Evolutionary conservation across 1,140 invertebrate genomes (phyloP).

Genomic region (Pomacea maculata): DNA sequence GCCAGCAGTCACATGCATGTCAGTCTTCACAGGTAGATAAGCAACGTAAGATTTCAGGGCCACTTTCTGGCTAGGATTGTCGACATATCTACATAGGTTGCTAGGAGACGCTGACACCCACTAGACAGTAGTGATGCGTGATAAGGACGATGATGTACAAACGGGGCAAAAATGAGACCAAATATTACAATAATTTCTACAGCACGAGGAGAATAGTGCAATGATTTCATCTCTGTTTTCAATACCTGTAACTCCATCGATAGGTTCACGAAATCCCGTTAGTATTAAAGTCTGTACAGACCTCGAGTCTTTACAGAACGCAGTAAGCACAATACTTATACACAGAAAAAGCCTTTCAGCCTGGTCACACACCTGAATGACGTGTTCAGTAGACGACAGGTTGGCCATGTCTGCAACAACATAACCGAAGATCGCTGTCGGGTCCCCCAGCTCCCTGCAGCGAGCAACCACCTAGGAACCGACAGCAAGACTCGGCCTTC

Average conservation of each 20-base stretch:
- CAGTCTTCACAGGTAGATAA: too few relatives aligned
- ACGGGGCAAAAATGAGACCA: neutral
- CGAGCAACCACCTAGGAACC: conserved; percentile 40
- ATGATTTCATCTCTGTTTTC: neutral
- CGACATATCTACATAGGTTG: too few relatives aligned
- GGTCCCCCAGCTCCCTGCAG: conserved; percentile 39
- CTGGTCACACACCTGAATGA: conserved; percentile 37
- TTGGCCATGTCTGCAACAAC: conserved; percentile 52
- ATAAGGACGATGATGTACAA: too few relatives aligned
- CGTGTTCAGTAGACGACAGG: conserved; percentile 41
- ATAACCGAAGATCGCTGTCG: conserved; percentile 38
- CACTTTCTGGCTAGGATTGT: too few relatives aligned
- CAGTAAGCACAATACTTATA: neutral
- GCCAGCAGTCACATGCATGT: too few relatives aligned
- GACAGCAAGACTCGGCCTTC: neutral
- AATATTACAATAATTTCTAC: neutral
- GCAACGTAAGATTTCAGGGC: too few relatives aligned
- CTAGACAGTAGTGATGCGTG: too few relatives aligned
- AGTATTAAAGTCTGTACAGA: too few relatives aligned
- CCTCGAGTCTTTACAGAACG: neutral
- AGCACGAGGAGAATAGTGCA: neutral
- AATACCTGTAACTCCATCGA: neutral
- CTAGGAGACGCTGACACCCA: too few relatives aligned
- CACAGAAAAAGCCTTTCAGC: neutral
- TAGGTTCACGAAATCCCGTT: neutral